These are phyloP conservation scores for Trichacis sp. DNA, from an alignment of 2,888 invertebrate species.

Conservation along the genomic window DNA sequence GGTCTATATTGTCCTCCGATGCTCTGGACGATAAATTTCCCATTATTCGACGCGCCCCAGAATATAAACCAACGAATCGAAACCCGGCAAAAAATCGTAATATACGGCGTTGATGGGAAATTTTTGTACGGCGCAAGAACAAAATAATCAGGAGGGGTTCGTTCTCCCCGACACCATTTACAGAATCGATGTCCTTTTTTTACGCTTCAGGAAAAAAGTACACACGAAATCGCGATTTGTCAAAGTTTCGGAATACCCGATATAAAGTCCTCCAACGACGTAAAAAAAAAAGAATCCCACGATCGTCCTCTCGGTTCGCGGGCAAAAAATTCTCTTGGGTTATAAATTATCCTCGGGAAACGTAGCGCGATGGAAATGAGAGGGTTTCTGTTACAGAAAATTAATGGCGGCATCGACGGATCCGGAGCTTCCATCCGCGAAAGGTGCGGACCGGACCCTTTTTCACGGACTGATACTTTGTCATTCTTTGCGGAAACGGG, in stretches of 20 bases:
- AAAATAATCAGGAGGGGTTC: constrained; percentile 45
- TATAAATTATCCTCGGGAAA: not conserved
- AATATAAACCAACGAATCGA: constrained; percentile 22
- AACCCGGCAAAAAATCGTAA: constrained; percentile 26
- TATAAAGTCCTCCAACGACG: not conserved
- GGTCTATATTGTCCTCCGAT: constrained; percentile 48
- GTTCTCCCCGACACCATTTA: constrained; percentile 14
- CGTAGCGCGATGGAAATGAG: not conserved
- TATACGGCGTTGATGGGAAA: constrained; percentile 42
- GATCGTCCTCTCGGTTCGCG: too few species aligned
- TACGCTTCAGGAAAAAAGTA: not conserved
- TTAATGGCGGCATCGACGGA: not conserved
- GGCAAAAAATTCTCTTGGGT: not conserved
- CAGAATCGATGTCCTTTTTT: not conserved
- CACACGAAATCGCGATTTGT: too few species aligned
- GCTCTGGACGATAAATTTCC: constrained; percentile 51
- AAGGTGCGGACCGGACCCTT: not conserved
- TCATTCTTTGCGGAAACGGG: not conserved
- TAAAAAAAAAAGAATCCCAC: not conserved
- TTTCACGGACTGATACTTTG: not conserved
- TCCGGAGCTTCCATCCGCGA: not conserved
- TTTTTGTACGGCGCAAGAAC: constrained; percentile 34
- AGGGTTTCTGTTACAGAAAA: not conserved
- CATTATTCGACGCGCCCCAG: constrained; percentile 45
- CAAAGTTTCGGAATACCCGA: too few species aligned